Evolutionary conservation across 2,797 vertebrate species (phyloP).

Genomic region (Serranus cabrilla): DNA sequence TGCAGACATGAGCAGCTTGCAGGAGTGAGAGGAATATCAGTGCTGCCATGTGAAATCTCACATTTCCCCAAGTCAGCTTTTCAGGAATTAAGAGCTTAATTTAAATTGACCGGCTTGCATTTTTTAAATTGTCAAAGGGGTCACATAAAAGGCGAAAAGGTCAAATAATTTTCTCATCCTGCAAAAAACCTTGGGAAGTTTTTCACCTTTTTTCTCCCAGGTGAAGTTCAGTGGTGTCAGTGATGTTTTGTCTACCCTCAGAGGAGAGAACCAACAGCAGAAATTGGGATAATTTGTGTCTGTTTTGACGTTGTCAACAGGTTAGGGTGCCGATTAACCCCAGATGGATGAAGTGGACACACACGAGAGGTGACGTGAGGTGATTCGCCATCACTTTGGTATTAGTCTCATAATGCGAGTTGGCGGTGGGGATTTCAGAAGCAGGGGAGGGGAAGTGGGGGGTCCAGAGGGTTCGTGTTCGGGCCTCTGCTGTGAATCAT

Average conservation of each 20-base stretch:
- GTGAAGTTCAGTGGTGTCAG: neutral
- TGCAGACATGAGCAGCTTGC: conserved; percentile 29
- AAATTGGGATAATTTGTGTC: conserved; percentile 21
- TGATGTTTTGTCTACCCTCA: conserved; percentile 48
- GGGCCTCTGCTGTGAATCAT: conserved; percentile 73
- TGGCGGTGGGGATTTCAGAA: conserved; percentile 64
- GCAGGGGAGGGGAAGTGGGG: conserved; percentile 34
- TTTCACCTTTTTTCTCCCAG: neutral
- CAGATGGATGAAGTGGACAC: conserved; percentile 48
- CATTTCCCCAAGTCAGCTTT: conserved; percentile 7
- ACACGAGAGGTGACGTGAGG: conserved; percentile 65
- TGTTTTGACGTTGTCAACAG: conserved; percentile 29
- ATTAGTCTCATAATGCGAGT: conserved; percentile 53
- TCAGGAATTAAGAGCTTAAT: neutral
- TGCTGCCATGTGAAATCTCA: neutral
- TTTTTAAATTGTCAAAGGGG: neutral
- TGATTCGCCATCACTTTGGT: conserved; percentile 59
- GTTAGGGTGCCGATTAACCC: conserved; percentile 45
- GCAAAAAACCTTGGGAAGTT: neutral
- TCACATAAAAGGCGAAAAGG: neutral
- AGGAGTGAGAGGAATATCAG: neutral
- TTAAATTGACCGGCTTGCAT: neutral
- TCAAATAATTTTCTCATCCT: neutral
- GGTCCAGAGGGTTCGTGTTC: conserved; percentile 55
- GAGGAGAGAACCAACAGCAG: neutral